phyloP scores from a whole-genome alignment of 2,888 invertebrate genomes.

The Amiota communis region DNA sequence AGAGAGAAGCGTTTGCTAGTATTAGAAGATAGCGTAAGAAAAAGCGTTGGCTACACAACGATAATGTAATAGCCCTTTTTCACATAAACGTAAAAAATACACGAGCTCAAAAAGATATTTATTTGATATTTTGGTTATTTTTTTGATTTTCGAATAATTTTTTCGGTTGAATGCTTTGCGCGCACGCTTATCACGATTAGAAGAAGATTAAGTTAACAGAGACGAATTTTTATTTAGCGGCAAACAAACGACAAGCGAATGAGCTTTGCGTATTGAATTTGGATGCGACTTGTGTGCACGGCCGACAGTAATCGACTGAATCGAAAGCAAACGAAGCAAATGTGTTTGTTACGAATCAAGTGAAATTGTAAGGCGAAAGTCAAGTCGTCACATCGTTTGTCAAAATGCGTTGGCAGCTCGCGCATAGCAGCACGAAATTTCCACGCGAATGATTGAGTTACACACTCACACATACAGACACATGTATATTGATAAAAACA shows the following conservation, averaged over 20 bases:
- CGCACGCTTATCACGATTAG: constrained; percentile 41
- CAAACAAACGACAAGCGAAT: not conserved
- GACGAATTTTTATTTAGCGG: constrained; percentile 1
- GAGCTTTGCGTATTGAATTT: constrained; percentile 27
- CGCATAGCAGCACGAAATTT: constrained; percentile 25
- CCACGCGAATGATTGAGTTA: constrained; percentile 22
- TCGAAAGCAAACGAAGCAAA: constrained; percentile 32
- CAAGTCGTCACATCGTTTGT: not conserved
- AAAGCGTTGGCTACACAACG: not conserved
- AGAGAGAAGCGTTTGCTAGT: constrained; percentile 2
- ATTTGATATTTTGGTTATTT: too few relatives aligned
- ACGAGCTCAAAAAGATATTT: too few relatives aligned
- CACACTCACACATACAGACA: not conserved
- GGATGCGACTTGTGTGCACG: constrained; percentile 63
- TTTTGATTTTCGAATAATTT: too few relatives aligned
- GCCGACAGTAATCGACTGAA: constrained; percentile 73
- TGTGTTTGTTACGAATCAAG: constrained; percentile 44
- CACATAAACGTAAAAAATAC: too few relatives aligned
- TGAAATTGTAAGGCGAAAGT: constrained; percentile 24
- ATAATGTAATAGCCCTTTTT: too few relatives aligned
- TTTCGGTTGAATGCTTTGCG: constrained; percentile 14
- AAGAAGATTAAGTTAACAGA: not conserved
- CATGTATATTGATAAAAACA: too few relatives aligned
- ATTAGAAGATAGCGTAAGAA: not conserved
- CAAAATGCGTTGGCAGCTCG: not conserved